phyloP scores from a whole-genome alignment of 2,113 vertebrate species.

The Burhinus bistriatus region DNA sequence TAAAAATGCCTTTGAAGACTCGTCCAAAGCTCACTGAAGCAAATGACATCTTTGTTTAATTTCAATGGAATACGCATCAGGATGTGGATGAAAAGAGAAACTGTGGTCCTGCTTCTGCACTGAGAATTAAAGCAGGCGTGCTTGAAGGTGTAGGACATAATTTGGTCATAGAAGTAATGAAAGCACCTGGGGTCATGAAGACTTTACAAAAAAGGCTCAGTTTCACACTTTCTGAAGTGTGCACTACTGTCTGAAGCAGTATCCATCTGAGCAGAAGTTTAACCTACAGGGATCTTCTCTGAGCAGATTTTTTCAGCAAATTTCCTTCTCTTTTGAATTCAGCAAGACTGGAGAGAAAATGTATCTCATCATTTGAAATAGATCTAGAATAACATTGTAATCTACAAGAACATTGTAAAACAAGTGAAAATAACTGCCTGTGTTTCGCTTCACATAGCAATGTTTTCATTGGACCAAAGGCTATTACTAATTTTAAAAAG shows the following conservation, averaged over 20 bases:
- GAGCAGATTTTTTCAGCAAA: neutral
- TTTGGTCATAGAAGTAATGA: neutral
- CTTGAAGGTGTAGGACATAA: neutral
- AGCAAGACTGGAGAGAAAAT: neutral
- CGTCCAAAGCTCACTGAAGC: neutral
- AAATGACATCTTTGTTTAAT: slow-evolving; percentile 34
- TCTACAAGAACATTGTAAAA: neutral
- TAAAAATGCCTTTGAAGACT: slow-evolving; percentile 15
- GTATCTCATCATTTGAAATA: neutral
- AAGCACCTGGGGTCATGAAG: neutral
- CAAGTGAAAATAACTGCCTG: neutral
- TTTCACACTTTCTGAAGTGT: neutral
- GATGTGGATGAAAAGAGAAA: neutral
- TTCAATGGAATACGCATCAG: neutral
- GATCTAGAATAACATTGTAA: neutral
- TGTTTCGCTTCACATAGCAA: neutral
- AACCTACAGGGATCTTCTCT: neutral
- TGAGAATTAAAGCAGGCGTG: neutral
- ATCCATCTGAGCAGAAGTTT: neutral
- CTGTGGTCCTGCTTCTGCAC: neutral
- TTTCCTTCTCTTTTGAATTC: neutral
- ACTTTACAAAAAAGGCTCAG: neutral
- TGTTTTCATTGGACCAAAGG: neutral
- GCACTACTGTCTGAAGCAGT: neutral
- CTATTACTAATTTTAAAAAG: neutral